These are phyloP conservation scores for Lipophrys pholis DNA, from an alignment of 2,113 vertebrate genomes.

Conservation along the genomic window DNA sequence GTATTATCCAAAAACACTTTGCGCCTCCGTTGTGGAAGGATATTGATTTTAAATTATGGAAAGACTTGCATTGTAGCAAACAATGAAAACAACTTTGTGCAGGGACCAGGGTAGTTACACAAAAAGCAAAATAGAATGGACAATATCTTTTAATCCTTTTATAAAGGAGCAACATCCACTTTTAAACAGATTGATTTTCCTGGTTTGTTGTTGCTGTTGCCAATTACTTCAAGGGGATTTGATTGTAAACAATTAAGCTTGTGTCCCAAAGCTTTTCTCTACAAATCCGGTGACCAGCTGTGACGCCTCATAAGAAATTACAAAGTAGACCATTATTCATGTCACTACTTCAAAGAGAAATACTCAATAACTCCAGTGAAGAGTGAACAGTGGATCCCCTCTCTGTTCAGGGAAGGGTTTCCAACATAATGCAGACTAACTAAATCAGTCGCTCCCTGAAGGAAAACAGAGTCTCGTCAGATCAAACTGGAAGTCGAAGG, in stretches of 20 bases:
- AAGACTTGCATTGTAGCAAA: background rate
- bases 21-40: background rate
- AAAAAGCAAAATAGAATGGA: background rate
- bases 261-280: background rate
- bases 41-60: slow-evolving; percentile 27
- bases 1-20: slow-evolving; percentile 22
- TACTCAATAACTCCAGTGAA: too few relatives aligned
- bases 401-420: too few relatives aligned
- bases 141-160: background rate
- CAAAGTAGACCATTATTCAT: background rate
- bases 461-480: too few relatives aligned
- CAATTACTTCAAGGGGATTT: slow-evolving; percentile 23
- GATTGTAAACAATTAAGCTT: background rate
- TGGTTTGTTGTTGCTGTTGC: slow-evolving; percentile 9
- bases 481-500: too few relatives aligned
- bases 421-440: too few relatives aligned
- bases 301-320: background rate
- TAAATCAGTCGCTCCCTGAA: too few relatives aligned
- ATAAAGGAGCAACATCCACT: background rate
- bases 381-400: too few relatives aligned
- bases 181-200: slow-evolving; percentile 12
- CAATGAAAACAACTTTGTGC: background rate
- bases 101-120: background rate
- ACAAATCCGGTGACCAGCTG: background rate
- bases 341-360: background rate